These are phyloP conservation scores for Melangyna quadrimaculata DNA, from an alignment of 2,888 invertebrate genomes.

Conservation along the genomic window DNA sequence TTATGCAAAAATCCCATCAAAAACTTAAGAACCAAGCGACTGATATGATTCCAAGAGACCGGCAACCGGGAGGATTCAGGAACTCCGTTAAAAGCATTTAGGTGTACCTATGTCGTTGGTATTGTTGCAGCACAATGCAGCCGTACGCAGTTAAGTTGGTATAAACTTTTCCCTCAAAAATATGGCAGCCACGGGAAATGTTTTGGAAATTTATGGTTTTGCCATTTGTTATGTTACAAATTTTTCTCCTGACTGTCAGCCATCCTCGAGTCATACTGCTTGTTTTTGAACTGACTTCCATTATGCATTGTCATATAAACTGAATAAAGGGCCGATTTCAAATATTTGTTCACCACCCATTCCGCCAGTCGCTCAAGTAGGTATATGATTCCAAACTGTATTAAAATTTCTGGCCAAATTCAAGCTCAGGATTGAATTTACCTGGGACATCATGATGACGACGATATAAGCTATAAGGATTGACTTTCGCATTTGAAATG, in stretches of 20 bases:
- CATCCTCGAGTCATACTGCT: background rate
- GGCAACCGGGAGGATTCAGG: conserved; percentile 25
- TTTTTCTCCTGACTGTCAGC: conserved; percentile 13
- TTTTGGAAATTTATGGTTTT: conserved; percentile 65
- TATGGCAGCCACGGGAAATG: conserved; percentile 65
- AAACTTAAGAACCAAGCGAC: conserved; percentile 58
- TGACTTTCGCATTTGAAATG: conserved; percentile 53
- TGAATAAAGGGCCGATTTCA: background rate
- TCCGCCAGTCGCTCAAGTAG: conserved; percentile 30
- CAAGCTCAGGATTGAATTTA: conserved; percentile 10
- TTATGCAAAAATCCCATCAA: conserved; percentile 68
- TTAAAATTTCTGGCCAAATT: conserved; percentile 49
- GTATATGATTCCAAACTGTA: conserved; percentile 28
- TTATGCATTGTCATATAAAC: conserved; percentile 39
- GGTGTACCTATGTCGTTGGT: conserved; percentile 39
- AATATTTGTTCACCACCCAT: conserved; percentile 11
- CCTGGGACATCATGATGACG: background rate
- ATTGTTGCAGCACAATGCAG: conserved; percentile 68
- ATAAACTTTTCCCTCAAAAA: conserved; percentile 60
- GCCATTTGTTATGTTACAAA: conserved; percentile 49
- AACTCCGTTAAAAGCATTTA: conserved; percentile 70
- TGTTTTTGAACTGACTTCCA: conserved; percentile 12
- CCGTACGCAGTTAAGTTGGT: conserved; percentile 57
- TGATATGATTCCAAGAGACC: conserved; percentile 47
- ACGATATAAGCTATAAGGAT: conserved; percentile 27